These are phyloP conservation scores for Rugalucina vietnamica DNA, from an alignment of 2,888 invertebrate species.

Conservation along the genomic window DNA sequence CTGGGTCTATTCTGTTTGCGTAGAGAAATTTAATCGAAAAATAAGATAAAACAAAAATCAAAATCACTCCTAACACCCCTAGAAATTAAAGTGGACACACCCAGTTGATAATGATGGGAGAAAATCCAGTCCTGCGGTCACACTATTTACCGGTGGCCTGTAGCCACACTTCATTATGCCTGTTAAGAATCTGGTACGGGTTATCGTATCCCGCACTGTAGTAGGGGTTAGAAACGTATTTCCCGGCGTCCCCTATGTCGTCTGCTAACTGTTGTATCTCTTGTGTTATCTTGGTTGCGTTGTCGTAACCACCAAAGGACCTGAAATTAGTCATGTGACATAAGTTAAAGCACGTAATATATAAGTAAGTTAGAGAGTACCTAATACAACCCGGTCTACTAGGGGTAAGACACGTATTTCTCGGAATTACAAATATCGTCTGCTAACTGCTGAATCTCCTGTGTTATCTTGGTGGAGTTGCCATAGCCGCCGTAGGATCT, in stretches of 20 bases:
- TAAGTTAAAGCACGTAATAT: too few relatives aligned
- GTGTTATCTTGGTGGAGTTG: conserved; percentile 2
- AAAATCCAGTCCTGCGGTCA: too few relatives aligned
- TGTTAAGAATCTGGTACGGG: conserved; percentile 54
- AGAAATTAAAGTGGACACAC: too few relatives aligned
- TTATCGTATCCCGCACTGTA: conserved; percentile 65
- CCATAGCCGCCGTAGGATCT: conserved; percentile 63
- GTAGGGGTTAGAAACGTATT: conserved; percentile 46
- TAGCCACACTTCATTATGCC: conserved; percentile 70
- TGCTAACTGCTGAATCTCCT: conserved; percentile 39
- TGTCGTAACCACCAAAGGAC: conserved; percentile 56
- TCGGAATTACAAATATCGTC: conserved; percentile 44
- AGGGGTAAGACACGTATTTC: conserved; percentile 43
- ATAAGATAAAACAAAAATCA: too few relatives aligned
- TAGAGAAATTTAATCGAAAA: too few relatives aligned
- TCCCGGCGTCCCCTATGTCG: conserved; percentile 41
- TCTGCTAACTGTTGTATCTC: conserved; percentile 42
- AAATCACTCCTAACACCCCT: too few relatives aligned
- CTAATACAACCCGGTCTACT: too few relatives aligned
- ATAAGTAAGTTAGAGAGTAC: too few relatives aligned
- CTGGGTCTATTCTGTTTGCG: too few relatives aligned
- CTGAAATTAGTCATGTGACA: too few relatives aligned
- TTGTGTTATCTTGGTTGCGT: conserved; percentile 8
- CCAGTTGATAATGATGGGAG: too few relatives aligned
- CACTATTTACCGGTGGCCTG: conserved; percentile 18